Evolutionary conservation across 2,113 vertebrate species (phyloP), one percentile per base, ranked within the genome.

Genomic region (Heterochromis multidens): DNA sequence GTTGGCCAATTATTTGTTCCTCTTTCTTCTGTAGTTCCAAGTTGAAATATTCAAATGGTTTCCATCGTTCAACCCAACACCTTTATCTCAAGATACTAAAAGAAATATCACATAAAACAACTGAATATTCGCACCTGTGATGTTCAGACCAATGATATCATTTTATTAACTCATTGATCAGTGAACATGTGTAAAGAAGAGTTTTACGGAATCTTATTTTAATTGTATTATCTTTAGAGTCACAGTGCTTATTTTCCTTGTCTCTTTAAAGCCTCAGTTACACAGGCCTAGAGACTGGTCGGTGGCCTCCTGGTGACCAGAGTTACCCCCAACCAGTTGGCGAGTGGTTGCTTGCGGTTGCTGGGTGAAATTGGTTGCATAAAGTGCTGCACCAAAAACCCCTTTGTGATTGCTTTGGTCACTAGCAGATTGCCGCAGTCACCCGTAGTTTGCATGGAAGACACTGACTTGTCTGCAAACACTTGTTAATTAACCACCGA

Each of bases 51-150:
- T 49, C 4, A 72, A 17, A 14, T 70, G 63, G 4, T 70, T 70
- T 70, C 63, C 63, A 29, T 72, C 16, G 6, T 46, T 17, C 46
- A 31, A 31, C 17, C 67, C 10, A 72, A 49, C 67, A 1, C 25
- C 49, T 25, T 21, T 49, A 6, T 31, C 25, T 25, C 43, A 52
- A 31, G 43, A 72, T 52, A 72, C 49, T 72, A 49, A 49, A 72
- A 49, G 29, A 13, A 16, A 52, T 13, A 52, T 31, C 10, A 3
- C 1, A 49, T 17, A 0, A 52, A 31, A 1, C 19, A 74, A 74
- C 12, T 21, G 0, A 31, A 74, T 31, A 31, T 52, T 21, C 49
- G 11, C 67, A 29, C 16, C 43, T 74, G 67, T 21, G 17, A 74
- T 52, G 67, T 25, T 72, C 23, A 46, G 40, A 29, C 1, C 40